Conservation (phyloP, 1,140 invertebrate genomes). For the Thaumetopoea pityocampa region DNA sequence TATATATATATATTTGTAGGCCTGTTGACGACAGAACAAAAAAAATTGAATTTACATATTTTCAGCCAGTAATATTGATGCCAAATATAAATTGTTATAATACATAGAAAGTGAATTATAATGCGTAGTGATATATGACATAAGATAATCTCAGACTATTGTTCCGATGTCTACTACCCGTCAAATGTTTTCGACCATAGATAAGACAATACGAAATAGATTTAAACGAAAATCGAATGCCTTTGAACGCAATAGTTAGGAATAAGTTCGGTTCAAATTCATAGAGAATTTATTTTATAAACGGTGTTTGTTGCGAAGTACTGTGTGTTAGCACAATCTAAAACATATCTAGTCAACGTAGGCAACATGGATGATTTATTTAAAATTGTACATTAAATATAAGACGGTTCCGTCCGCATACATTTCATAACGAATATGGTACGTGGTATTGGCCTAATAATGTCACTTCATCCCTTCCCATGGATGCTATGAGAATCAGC, state of each 20-base stretch:
- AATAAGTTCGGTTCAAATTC: constrained; percentile 50
- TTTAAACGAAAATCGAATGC: constrained; percentile 56
- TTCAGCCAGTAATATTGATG: too few species aligned
- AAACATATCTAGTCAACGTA: constrained; percentile 75
- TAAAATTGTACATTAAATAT: constrained; percentile 56
- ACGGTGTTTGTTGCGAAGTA: constrained; percentile 42
- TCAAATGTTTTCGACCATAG: constrained; percentile 58
- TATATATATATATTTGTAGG: too few species aligned
- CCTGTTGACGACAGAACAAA: too few species aligned
- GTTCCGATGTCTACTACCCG: constrained; percentile 9
- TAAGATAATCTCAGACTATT: background rate
- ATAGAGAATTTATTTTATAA: constrained; percentile 67
- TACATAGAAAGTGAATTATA: background rate
- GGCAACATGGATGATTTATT: constrained; percentile 48
- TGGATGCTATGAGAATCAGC: too few species aligned
- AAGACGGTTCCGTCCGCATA: constrained; percentile 60
- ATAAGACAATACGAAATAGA: constrained; percentile 74
- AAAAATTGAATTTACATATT: too few species aligned
- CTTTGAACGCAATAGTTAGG: constrained; percentile 68
- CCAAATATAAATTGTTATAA: too few species aligned
- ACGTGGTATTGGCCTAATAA: too few species aligned
- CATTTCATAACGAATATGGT: constrained; percentile 51
- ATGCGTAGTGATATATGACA: too few species aligned
- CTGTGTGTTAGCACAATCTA: constrained; percentile 60
- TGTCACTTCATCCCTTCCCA: too few species aligned